These are phyloP conservation scores for Centruroides sculpturatus DNA, from an alignment of 1,140 invertebrate species.

Conservation along the genomic window DNA sequence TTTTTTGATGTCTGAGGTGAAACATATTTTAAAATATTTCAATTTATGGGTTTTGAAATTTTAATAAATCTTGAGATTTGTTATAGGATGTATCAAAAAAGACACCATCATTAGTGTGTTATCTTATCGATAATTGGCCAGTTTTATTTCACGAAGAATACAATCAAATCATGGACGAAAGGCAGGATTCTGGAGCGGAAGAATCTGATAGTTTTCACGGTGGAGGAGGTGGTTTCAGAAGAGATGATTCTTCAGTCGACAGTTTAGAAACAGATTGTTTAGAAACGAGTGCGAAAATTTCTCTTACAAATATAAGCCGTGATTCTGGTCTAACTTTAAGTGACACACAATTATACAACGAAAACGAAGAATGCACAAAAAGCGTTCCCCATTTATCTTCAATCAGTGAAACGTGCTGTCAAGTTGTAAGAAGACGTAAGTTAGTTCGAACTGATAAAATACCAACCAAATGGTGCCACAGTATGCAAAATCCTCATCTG, in stretches of 20 bases:
- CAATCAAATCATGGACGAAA: background rate
- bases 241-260: conserved; percentile 55
- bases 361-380: conserved; percentile 49
- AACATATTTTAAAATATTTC: too few relatives aligned
- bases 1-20: too few relatives aligned
- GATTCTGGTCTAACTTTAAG: conserved; percentile 74
- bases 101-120: conserved; percentile 52
- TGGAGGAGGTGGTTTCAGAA: conserved; percentile 46
- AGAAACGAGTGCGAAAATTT: conserved; percentile 44
- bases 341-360: conserved; percentile 56
- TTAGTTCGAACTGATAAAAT: background rate
- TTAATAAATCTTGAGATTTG: background rate
- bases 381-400: conserved; percentile 21
- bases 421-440: conserved; percentile 11
- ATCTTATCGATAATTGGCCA: conserved; percentile 61
- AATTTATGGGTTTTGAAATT: too few relatives aligned
- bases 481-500: conserved; percentile 1
- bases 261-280: conserved; percentile 48
- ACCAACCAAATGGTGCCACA: background rate
- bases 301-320: conserved; percentile 48
- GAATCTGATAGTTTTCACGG: conserved; percentile 59
- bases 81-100: conserved; percentile 19
- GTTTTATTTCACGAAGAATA: conserved; percentile 38
- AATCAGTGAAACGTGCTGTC: conserved; percentile 3
- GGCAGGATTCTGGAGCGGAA: conserved; percentile 64